Base-by-base conservation (phyloP, 64 coral and sea anemone species). In the Pocillopora damicornis region DNA sequence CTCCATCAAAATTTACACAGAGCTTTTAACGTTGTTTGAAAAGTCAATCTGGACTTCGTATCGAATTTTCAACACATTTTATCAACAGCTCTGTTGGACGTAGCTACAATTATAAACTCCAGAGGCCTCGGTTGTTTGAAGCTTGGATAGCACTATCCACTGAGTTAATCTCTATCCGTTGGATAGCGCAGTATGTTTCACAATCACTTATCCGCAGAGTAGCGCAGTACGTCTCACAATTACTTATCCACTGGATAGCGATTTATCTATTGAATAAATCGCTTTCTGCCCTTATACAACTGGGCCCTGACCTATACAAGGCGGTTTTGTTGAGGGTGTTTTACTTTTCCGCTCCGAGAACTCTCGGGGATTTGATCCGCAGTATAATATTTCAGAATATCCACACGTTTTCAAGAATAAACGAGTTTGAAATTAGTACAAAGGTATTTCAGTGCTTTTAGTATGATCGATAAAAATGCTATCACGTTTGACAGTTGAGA, bases 41-140 rank as follows among this genome's bases (percentile, higher is more conserved):
- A 59, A 17, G 76, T 60, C 1, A 78, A 59, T 11, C 13, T 1
- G 59, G 51, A 59, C 59, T 78, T 23, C 20, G 45, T 18, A 84
- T 42, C 62, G 65, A 68, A 68, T 23, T 68, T 68, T 68, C 65
- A 68, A 15, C 23, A 71, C n/a, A 57, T 57, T 68, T 69, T 69
- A 37, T 84, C 81, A 84, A 69, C 64, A 84, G 59, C 23, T 59
- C 63, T 12, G 9, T 25, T 84, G 81, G 16, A 66, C 36, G 25
- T 79, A 22, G 26, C 58, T 78, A 58, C 1, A 79, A 79, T 79
- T 13, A 59, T 60, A 34, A 51, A 9, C 22, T 59, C 56, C 59
- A 30, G 30, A 30, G 30, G 30, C 30, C 30, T 30, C 30, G 30
- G 30, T 30, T 30, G 30, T 30, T 30, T 30, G 30, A 30, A 30